Evolutionary conservation across 2,113 vertebrate species (phyloP).

Genomic region (Oplegnathus fasciatus): DNA sequence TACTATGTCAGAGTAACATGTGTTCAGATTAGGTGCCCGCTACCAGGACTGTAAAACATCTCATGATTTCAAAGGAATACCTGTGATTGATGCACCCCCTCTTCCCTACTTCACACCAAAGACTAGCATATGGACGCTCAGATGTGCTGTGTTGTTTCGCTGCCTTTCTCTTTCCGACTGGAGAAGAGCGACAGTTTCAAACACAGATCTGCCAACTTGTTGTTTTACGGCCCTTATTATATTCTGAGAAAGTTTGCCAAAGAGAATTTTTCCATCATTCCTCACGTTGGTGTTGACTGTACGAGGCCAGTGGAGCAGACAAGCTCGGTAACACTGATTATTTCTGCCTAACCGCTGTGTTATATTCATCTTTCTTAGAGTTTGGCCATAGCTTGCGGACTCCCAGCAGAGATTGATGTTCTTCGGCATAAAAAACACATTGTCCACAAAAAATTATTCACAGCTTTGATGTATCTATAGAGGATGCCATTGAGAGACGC

Average conservation of each 20-base stretch:
- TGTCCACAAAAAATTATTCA: conserved; percentile 58
- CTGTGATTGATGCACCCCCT: conserved; percentile 53
- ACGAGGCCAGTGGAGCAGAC: conserved; percentile 78
- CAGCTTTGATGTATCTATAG: conserved; percentile 45
- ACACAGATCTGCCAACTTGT: conserved; percentile 46
- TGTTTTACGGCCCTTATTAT: conserved; percentile 44
- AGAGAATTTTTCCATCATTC: conserved; percentile 61
- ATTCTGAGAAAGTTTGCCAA: conserved; percentile 60
- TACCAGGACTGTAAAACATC: conserved; percentile 74
- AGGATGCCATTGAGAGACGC: conserved; percentile 23
- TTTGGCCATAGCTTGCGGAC: conserved; percentile 35
- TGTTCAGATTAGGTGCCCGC: conserved; percentile 76
- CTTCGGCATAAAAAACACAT: conserved; percentile 50
- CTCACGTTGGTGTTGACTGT: conserved; percentile 66
- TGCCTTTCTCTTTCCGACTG: background rate
- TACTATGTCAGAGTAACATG: conserved; percentile 69
- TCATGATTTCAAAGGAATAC: conserved; percentile 74
- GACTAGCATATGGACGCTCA: background rate
- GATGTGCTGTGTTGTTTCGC: background rate
- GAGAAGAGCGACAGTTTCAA: conserved; percentile 21
- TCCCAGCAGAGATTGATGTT: conserved; percentile 67
- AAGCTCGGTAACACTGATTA: conserved; percentile 57
- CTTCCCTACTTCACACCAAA: conserved; percentile 11
- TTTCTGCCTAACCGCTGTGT: conserved; percentile 56
- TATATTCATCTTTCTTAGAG: conserved; percentile 64